Percentiles rank a stretch among this genome's conserved stretches.
phyloP scores from a whole-genome alignment of 1,140 invertebrate species.

The Drosophila kanapiae region DNA sequence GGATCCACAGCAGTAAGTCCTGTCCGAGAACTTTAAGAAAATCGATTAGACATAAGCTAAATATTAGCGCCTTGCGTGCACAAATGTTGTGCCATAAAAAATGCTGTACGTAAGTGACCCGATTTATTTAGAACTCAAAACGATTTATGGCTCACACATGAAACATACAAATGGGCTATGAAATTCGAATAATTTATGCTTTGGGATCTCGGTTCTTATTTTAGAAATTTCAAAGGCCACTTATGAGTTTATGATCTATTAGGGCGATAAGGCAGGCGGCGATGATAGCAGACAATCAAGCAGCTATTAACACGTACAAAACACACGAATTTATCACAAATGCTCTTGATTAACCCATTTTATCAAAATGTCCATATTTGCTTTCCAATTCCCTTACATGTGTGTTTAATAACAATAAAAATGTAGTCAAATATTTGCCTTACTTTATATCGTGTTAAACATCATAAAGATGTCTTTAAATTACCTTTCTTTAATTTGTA shows the following conservation, averaged over 20 bases:
- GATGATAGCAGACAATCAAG: constrained; percentile 10
- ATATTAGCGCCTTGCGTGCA: constrained; percentile 52
- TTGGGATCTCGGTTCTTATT: constrained; percentile 1
- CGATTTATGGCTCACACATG: constrained; percentile 46
- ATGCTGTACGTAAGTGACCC: constrained; percentile 6
- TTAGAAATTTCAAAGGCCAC: constrained; percentile 9
- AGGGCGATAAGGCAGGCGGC: constrained; percentile 10
- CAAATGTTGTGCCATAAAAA: constrained; percentile 15
- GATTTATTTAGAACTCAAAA: constrained; percentile 17
- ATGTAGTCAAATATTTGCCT: not conserved
- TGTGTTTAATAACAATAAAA: not conserved
- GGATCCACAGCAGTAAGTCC: constrained; percentile 60
- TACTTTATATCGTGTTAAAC: not conserved
- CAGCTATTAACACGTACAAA: not conserved
- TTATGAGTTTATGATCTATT: constrained; percentile 26
- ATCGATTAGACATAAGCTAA: constrained; percentile 47
- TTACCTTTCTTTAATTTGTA: too few relatives aligned
- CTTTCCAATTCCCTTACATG: too few relatives aligned
- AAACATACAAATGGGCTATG: constrained; percentile 25
- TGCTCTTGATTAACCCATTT: not conserved
- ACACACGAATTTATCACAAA: not conserved
- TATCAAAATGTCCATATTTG: constrained; percentile 3
- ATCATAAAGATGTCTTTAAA: not conserved
- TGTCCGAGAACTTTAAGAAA: constrained; percentile 24
- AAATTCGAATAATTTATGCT: constrained; percentile 25